phyloP scores from a whole-genome alignment of 2,888 invertebrate genomes.

The Drosophila multiciliata region DNA sequence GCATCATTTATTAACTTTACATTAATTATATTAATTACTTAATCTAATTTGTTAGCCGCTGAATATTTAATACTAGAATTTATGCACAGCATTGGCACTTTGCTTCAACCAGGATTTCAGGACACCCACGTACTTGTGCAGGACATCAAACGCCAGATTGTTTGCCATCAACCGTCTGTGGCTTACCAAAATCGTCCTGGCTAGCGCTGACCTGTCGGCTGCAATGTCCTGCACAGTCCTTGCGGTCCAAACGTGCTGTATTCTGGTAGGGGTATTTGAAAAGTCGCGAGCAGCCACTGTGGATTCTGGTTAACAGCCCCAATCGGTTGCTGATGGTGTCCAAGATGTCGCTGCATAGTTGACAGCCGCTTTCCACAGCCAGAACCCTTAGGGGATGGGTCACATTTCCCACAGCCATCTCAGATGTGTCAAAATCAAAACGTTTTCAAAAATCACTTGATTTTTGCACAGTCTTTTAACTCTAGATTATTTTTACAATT shows the following conservation, averaged over 20 bases:
- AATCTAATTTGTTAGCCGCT: background rate
- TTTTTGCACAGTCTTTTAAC: background rate
- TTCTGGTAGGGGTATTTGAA: background rate
- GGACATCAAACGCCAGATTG: background rate
- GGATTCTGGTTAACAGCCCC: background rate
- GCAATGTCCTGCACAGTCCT: background rate
- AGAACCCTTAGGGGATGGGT: background rate
- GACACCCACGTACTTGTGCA: background rate
- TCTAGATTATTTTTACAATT: background rate
- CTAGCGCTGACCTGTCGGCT: background rate
- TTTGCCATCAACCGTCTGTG: background rate
- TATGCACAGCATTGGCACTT: background rate
- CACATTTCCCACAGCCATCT: background rate
- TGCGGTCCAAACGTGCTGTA: background rate
- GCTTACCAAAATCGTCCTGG: background rate
- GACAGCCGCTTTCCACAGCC: background rate
- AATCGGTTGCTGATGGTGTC: background rate
- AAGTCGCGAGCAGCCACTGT: background rate
- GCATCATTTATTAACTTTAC: background rate
- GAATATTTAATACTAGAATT: background rate
- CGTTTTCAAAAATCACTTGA: background rate
- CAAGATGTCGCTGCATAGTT: background rate
- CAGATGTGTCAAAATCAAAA: background rate
- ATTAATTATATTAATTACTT: background rate
- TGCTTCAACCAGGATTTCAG: background rate